A percentile compares a stretch with the other conserved stretches of the same genome.
Conservation (phyloP, 2,888 invertebrate genomes). For the Microchrysa polita region DNA sequence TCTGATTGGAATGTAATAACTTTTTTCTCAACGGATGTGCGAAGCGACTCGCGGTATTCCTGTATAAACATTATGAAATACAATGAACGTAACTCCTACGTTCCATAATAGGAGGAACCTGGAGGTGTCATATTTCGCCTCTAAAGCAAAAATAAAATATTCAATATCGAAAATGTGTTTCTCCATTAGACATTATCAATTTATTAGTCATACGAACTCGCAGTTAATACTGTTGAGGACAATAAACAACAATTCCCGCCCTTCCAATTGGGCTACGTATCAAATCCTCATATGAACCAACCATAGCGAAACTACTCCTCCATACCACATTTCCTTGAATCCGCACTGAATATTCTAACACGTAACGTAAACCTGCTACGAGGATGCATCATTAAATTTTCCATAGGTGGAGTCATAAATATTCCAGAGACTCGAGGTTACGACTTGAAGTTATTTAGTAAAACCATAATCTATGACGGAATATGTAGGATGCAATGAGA, state of each 20-base stretch:
- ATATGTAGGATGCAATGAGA: not conserved
- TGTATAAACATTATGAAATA: too few relatives aligned
- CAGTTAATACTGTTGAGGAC: constrained; percentile 25
- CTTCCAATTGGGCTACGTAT: not conserved
- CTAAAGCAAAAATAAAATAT: too few relatives aligned
- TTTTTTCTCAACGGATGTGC: too few relatives aligned
- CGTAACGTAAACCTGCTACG: not conserved
- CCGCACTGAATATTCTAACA: too few relatives aligned
- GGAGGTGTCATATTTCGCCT: too few relatives aligned
- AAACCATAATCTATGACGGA: constrained; percentile 38
- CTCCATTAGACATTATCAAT: not conserved
- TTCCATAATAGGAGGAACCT: too few relatives aligned
- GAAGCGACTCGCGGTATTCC: too few relatives aligned
- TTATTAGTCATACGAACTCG: constrained; percentile 15
- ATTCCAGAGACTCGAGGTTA: constrained; percentile 24
- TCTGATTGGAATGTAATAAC: too few relatives aligned
- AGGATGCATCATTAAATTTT: constrained; percentile 36
- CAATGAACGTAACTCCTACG: too few relatives aligned
- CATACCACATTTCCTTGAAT: not conserved
- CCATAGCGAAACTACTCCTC: too few relatives aligned
- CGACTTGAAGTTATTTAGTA: constrained; percentile 39
- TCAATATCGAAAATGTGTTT: too few relatives aligned
- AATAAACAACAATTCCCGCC: constrained; percentile 34
- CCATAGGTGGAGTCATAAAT: constrained; percentile 39
- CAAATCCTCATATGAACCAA: not conserved